phyloP scores from a whole-genome alignment of 2,797 vertebrate genomes.

The Yasuhikotakia modesta region DNA sequence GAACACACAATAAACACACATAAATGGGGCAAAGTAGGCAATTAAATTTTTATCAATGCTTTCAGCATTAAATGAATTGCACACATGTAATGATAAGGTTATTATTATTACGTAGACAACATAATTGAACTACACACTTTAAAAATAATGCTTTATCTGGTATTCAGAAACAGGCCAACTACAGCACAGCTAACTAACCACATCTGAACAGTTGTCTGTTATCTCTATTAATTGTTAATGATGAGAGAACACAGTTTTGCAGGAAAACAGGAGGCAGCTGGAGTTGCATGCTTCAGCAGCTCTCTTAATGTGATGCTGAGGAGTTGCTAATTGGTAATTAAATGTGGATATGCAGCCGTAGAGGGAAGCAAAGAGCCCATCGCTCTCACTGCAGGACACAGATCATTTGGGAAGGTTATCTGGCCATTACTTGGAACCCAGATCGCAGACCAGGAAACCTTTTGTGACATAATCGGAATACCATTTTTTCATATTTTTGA shows the following conservation, averaged over 20 bases:
- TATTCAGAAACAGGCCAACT: neutral
- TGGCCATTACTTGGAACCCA: neutral
- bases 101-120: neutral
- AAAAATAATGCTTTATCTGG: neutral
- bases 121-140: neutral
- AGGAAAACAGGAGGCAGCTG: slow-evolving; percentile 30
- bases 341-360: slow-evolving; percentile 71
- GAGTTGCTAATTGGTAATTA: slow-evolving; percentile 70
- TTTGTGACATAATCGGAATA: neutral
- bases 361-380: slow-evolving; percentile 59
- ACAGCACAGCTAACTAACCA: neutral
- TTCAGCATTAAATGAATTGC: neutral
- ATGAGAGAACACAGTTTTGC: slow-evolving; percentile 57
- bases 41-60: neutral
- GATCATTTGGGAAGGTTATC: slow-evolving; percentile 59
- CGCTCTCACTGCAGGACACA: slow-evolving; percentile 67
- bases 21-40: too few relatives aligned
- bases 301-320: slow-evolving; percentile 64
- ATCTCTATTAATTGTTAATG: slow-evolving; percentile 29
- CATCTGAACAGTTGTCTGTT: slow-evolving; percentile 24
- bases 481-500: neutral
- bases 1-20: too few relatives aligned
- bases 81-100: too few relatives aligned
- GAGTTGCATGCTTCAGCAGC: slow-evolving; percentile 51
- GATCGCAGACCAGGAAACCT: slow-evolving; percentile 3